These are phyloP conservation scores for Morbakka virulenta DNA, from an alignment of 30 jellyfish, hydroid and myxozoan species.

Conservation along the genomic window DNA sequence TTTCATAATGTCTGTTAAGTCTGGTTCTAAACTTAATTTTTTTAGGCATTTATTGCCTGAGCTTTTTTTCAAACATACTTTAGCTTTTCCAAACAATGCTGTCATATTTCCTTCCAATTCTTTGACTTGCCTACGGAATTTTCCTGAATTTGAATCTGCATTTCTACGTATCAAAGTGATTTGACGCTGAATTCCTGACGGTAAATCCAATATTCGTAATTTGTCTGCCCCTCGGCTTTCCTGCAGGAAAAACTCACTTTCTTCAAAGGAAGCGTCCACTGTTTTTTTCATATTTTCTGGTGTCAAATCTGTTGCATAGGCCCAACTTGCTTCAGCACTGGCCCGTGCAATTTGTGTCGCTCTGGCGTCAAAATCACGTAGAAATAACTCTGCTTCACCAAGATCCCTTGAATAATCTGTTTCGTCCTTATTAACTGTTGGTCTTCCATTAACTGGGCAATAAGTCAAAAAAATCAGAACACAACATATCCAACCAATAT, in stretches of 20 bases:
- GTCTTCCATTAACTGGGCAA: too few species aligned
- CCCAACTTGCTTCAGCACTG: slow-evolving; percentile 86
- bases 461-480: too few species aligned
- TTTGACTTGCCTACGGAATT: slow-evolving; percentile 80
- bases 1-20: slow-evolving; percentile 65
- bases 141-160: slow-evolving; percentile 89
- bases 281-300: slow-evolving; percentile 67
- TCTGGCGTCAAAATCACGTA: slow-evolving; percentile 51
- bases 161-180: slow-evolving; percentile 74
- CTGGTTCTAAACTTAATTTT: slow-evolving; percentile 61
- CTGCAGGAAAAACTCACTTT: slow-evolving; percentile 68
- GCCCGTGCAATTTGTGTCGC: slow-evolving; percentile 61
- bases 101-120: slow-evolving; percentile 87
- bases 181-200: slow-evolving; percentile 77
- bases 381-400: slow-evolving; percentile 58
- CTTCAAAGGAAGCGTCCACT: slow-evolving; percentile 53
- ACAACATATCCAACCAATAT: too few species aligned
- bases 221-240: slow-evolving; percentile 73
- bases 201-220: slow-evolving; percentile 66
- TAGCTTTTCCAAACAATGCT: slow-evolving; percentile 84
- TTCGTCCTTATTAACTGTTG: background rate
- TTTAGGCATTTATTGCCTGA: slow-evolving; percentile 6
- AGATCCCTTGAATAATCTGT: slow-evolving; percentile 64
- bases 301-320: slow-evolving; percentile 87
- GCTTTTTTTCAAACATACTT: slow-evolving; percentile 45